phyloP scores from a whole-genome alignment of 2,113 vertebrate genomes.

The Callipepla californica region DNA sequence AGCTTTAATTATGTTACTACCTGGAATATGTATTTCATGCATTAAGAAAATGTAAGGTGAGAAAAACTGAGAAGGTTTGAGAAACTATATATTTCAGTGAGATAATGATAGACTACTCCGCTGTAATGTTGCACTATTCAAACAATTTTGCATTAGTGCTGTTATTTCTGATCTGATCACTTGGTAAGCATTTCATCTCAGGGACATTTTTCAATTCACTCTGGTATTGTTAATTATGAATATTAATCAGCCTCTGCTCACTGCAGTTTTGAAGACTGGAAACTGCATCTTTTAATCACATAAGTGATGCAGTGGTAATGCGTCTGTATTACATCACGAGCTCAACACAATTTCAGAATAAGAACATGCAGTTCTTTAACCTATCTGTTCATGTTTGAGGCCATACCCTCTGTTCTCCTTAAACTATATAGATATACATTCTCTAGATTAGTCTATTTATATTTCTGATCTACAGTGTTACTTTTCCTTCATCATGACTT shows the following conservation, averaged over 20 bases:
- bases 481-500: neutral
- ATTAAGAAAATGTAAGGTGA: neutral
- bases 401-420: neutral
- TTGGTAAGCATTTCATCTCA: neutral
- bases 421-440: neutral
- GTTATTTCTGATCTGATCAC: neutral
- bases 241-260: neutral
- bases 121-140: neutral
- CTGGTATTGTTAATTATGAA: neutral
- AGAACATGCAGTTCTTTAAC: neutral
- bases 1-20: neutral
- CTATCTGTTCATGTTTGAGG: neutral
- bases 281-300: neutral
- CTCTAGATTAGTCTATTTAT: neutral
- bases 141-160: neutral
- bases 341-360: neutral
- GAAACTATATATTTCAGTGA: neutral
- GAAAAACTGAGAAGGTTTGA: neutral
- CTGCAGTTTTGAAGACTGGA: neutral
- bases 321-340: neutral
- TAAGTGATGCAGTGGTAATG: neutral
- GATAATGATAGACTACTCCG: neutral
- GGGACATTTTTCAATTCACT: neutral
- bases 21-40: neutral
- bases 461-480: neutral